Evolutionary conservation across 2,888 invertebrate genomes (phyloP), one percentile per base, ranked within the genome.

Genomic region (Dasypogon diadema): DNA sequence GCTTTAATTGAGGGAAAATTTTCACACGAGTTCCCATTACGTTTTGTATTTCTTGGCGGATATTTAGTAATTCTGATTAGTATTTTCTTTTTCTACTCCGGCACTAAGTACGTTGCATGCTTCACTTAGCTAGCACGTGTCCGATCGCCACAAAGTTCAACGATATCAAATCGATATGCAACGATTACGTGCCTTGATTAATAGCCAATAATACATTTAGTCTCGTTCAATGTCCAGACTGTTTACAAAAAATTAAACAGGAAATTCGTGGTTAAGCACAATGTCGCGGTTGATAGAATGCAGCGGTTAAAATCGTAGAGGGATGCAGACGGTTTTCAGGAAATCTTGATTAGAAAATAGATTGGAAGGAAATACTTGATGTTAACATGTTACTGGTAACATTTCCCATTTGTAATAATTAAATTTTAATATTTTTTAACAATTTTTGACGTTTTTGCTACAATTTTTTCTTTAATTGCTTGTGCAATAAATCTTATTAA

Each of bases 121-220:
- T 42, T 42, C 60, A 60, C 18, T 60, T 60, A 16, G 21, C 37
- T 21, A 37, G 46, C 65, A 65, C 65, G 65, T 65, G 65, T 65
- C 14, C 16, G 48, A 24, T 46, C 46, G 21, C 46, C 24, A 46
- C 24, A 65, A 65, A 65, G 65, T 65, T 65, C 65, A 65, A 65
- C 24, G 65, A 46, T 65, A 65, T 65, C 24, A 46, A 65, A 65
- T 65, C 24, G 65, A 65, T 65, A 30, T 48, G 65, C 48, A 48
- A 21, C 65, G 48, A 65, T 65, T 65, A 65, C 65, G 65, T 42
- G 42, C 42, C 24, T 42, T 65, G 65, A 65, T 65, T 65, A 65
- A 65, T 48, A 22, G 24, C 65, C 48, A 65, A 65, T 65, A 18
- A 4, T 37, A 60, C n/a, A 42, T 42, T 18, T 37, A 21, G 12